A percentile compares a stretch with the other conserved stretches of the same genome.
Evolutionary conservation across 2,113 vertebrate species (phyloP).

Genomic region (Hyperopisus bebe): DNA sequence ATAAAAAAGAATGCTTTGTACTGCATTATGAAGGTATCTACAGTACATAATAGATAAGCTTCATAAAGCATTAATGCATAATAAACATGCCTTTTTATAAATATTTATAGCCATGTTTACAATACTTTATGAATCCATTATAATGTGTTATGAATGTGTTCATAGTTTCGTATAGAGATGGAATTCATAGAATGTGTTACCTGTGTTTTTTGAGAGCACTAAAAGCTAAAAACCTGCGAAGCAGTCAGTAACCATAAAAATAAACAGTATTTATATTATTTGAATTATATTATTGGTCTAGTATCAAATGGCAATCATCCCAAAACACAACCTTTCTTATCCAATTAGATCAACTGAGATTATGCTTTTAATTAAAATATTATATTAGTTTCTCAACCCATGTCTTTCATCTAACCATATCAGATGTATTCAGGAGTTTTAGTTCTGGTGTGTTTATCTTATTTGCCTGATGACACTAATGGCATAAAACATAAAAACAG

Average conservation of each 20-base stretch:
- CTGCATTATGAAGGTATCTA: no score
- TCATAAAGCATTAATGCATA: no score
- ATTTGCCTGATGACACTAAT: not conserved
- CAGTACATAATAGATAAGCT: no score
- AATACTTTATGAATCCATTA: not conserved
- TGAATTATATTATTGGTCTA: slow-evolving; percentile 20
- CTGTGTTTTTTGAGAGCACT: not conserved
- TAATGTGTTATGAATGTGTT: not conserved
- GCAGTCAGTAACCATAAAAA: slow-evolving; percentile 20
- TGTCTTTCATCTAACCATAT: not conserved
- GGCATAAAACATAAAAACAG: slow-evolving; percentile 24
- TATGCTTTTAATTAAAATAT: not conserved
- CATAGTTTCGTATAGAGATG: not conserved
- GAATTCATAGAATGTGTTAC: not conserved
- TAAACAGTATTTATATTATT: slow-evolving; percentile 21
- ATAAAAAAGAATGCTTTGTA: no score
- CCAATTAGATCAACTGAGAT: not conserved
- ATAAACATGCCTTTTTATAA: not conserved
- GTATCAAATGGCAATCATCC: slow-evolving; percentile 21
- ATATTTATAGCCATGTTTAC: not conserved
- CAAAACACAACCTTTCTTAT: not conserved
- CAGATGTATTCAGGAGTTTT: not conserved
- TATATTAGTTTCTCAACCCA: not conserved
- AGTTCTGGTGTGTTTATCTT: not conserved
- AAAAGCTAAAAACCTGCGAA: not conserved